phyloP scores from a whole-genome alignment of 2,888 invertebrate genomes.

The Myopa tessellatipennis region DNA sequence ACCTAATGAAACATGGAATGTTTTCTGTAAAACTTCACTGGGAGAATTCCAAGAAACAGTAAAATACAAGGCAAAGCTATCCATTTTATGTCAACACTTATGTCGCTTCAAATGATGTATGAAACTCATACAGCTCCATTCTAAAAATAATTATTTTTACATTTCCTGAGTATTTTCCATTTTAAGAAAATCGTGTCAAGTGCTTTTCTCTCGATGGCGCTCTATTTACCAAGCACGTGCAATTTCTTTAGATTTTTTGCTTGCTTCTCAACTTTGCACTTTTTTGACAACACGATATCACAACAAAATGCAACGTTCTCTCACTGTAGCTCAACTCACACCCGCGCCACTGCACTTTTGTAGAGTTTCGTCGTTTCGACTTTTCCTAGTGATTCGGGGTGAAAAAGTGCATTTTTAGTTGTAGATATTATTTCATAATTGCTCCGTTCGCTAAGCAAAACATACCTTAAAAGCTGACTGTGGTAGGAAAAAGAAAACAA shows the following conservation, averaged over 20 bases:
- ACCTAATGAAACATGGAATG: too few species aligned
- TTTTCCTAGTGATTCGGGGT: slow-evolving; percentile 44
- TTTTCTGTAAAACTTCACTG: too few species aligned
- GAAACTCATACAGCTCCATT: too few species aligned
- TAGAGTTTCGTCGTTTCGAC: slow-evolving; percentile 11
- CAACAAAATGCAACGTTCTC: background rate
- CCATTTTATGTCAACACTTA: too few species aligned
- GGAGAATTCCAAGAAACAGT: too few species aligned
- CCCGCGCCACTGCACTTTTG: slow-evolving; percentile 20
- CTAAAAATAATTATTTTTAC: too few species aligned
- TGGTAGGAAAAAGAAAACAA: slow-evolving; percentile 16
- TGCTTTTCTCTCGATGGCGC: too few species aligned
- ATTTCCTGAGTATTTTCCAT: too few species aligned
- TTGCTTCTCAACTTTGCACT: background rate
- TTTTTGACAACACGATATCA: background rate
- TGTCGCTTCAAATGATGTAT: too few species aligned
- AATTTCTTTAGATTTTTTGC: slow-evolving; percentile 1
- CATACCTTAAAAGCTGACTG: slow-evolving; percentile 29
- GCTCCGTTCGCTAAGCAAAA: slow-evolving; percentile 49
- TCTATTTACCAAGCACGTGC: slow-evolving; percentile 24
- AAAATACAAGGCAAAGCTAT: too few species aligned
- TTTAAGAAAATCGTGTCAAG: too few species aligned
- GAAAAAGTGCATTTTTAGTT: slow-evolving; percentile 60
- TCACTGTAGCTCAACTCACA: background rate
- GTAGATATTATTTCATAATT: slow-evolving; percentile 59